phyloP scores from a whole-genome alignment of 2,797 vertebrate species.

The Masticophis lateralis region DNA sequence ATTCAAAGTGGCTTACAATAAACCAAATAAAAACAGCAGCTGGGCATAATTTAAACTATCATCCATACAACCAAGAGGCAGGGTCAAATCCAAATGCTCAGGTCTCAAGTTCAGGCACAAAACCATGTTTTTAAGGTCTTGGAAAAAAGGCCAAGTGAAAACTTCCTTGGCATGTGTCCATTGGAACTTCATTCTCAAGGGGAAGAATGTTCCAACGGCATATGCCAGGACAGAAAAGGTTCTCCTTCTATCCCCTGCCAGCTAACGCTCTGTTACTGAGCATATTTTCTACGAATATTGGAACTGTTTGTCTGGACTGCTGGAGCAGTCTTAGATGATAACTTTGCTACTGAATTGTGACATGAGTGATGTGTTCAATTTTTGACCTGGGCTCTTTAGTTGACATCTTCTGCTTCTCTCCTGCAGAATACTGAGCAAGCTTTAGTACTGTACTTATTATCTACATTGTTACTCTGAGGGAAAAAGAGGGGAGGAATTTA shows the following conservation, averaged over 20 bases:
- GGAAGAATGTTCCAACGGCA: not conserved
- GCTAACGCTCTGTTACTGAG: not conserved
- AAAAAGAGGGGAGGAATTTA: not conserved
- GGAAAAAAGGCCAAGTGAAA: not conserved
- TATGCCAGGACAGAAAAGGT: not conserved
- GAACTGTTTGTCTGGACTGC: not conserved
- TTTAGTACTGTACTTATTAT: not conserved
- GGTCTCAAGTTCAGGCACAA: not conserved
- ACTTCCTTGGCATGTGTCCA: not conserved
- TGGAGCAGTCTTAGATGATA: not conserved
- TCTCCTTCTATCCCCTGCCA: not conserved
- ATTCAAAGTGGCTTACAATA: not conserved
- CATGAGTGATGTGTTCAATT: not conserved
- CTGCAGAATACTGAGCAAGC: not conserved
- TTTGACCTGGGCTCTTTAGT: not conserved
- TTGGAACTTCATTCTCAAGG: not conserved
- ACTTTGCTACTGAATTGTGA: not conserved
- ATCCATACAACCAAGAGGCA: not conserved
- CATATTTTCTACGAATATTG: not conserved
- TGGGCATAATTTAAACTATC: not conserved
- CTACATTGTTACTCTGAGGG: not conserved
- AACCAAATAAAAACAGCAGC: not conserved
- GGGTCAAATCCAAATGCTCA: not conserved
- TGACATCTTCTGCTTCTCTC: not conserved
- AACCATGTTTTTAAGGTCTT: not conserved